Evolutionary conservation across 2,888 invertebrate species (phyloP).

Genomic region (Amiota minor): DNA sequence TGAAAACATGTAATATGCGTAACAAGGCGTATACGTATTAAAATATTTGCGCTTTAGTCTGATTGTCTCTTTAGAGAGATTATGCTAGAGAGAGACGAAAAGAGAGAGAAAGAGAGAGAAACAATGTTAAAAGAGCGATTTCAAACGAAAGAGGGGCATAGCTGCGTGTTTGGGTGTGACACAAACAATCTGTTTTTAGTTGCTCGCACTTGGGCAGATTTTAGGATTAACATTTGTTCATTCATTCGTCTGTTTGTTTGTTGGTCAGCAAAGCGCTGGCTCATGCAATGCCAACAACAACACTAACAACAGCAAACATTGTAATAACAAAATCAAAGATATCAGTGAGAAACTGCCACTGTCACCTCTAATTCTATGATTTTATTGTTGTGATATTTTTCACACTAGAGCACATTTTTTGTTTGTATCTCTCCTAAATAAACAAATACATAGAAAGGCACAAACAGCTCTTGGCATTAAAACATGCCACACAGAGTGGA

Average conservation of each 20-base stretch:
- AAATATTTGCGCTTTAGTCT: conserved; percentile 18
- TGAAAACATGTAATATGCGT: conserved; percentile 13
- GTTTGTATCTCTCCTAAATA: too few species aligned
- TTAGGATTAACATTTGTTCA: conserved; percentile 64
- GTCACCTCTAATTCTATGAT: conserved; percentile 16
- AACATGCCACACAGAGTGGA: not conserved
- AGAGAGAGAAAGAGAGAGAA: too few species aligned
- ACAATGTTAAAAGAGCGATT: too few species aligned
- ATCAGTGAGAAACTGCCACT: not conserved
- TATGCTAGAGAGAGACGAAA: too few species aligned
- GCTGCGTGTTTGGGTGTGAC: not conserved
- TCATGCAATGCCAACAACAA: not conserved
- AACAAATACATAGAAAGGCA: too few species aligned
- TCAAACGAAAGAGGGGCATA: not conserved
- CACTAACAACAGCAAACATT: not conserved
- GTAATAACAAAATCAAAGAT: not conserved
- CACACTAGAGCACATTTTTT: conserved; percentile 15
- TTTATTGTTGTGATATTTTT: conserved; percentile 2
- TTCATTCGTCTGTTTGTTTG: conserved; percentile 7
- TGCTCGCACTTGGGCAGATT: conserved; percentile 64
- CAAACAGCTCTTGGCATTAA: conserved; percentile 9
- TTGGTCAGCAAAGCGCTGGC: too few species aligned
- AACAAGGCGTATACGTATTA: conserved; percentile 20
- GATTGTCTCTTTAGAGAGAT: not conserved
- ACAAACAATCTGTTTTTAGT: conserved; percentile 56